Base-by-base conservation (phyloP, 2,113 vertebrate species). In the Trochalopteron elliotii region DNA sequence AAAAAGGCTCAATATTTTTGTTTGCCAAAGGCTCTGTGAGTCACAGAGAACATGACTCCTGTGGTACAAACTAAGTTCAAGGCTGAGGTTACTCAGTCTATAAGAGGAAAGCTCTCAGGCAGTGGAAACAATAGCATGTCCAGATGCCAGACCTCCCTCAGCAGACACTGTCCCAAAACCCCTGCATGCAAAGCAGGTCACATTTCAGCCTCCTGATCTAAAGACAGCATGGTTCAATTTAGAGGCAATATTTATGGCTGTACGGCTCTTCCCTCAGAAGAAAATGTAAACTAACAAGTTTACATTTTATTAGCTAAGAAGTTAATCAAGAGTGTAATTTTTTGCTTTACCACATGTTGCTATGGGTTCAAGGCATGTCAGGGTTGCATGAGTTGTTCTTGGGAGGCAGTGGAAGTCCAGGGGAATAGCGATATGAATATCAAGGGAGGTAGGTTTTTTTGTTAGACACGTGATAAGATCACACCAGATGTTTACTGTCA, bases 61-160 rank as follows among this genome's bases (percentile, higher is more conserved):
- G 85, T 65, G 84, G 89, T 92, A 94, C 45, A 94, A 93, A 90
- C 47, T 71, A 88, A 96, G 92, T 94, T 93, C 89, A 95, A 85
- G 87, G 85, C 59, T 94, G 91, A 88, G 87, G 90, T 87, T 97
- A 80, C 56, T 52, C 7, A 63, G 85, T 63, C 87, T 93, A 76
- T 90, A 95, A 89, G 93, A 89, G 87, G 93, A 96, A 94, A 95
- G 55, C 83, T 97, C 88, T 86, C n/a, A 70, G 93, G 91, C 92
- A 80, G 28, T 69, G 49, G 83, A 89, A 95, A 94, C 94, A 93
- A 96, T 88, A 91, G 81, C 30, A 69, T 1, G 5, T 85, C 69
- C 90, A 92, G 85, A 92, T 89, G 94, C 87, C 92, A 96, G 86
- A 90, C 85, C 80, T 94, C 83, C 75, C 47, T 74, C 59, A 85